Base-by-base conservation (phyloP, 37 sponge, comb jelly and placozoan species). In the Amphimedon queenslandica region DNA sequence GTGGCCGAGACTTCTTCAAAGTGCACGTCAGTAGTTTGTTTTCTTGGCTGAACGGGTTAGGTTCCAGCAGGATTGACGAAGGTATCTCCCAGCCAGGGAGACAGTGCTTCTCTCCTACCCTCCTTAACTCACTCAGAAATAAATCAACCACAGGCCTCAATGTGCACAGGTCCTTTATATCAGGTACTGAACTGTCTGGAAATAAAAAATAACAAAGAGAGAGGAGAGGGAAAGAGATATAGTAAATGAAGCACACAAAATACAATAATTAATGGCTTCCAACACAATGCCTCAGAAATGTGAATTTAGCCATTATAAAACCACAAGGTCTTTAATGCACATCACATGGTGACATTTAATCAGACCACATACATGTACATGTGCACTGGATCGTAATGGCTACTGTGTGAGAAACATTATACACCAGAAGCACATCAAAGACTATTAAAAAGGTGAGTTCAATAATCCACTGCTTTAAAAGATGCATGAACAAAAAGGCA, bases 11-110 rank as follows among this genome's bases (percentile, higher is more conserved):
- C 30, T 30, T 63, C 27, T 84, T 84, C 57, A 66, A 39, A 2
- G 85, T 78, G 24, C 56, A 58, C 21, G 85, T 84, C 2, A 84
- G 73, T 33, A 84, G 73, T 28, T 72, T 69, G 37, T 84, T 84
- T 40, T 84, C 78, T 33, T 55, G 38, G 37, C 74, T 64, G 47
- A 84, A 84, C 0, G 58, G 63, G 31, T 78, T 55, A 5, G 79
- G 74, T 39, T 77, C 85, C 43, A 84, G 28, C 33, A 84, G 24
- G 18, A 84, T 42, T 13, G 39, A 76, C 23, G 63, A 6, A 30
- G 85, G 85, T 2, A 84, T 69, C 43, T 84, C 85, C 85, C 85
- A 84, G 2, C 85, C 85, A 29, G 57, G 78, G 3, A 84, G 63
- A 6, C 57, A 27, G 35, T 67, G 58, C 1, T 4, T 0, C 11